Conservation (phyloP, 2,797 vertebrate species). For the Propithecus deckenii region DNA sequence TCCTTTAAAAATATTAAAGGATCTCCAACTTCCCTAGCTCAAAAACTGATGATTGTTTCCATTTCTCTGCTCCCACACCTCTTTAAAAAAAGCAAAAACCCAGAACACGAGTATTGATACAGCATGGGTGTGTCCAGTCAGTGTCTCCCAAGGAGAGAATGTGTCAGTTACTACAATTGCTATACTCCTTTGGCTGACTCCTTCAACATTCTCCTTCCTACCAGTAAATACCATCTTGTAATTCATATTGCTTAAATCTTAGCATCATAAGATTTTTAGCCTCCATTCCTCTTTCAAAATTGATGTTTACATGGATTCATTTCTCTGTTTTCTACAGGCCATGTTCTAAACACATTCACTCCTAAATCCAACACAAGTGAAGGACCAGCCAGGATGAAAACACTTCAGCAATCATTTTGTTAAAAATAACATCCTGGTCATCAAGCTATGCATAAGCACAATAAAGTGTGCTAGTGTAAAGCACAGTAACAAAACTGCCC, state of each 20-base stretch:
- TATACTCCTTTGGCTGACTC: neutral
- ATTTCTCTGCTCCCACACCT: constrained; percentile 49
- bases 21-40: constrained; percentile 25
- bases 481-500: constrained; percentile 84
- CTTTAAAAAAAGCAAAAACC: constrained; percentile 44
- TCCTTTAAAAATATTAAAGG: constrained; percentile 51
- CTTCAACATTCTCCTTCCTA: constrained; percentile 28
- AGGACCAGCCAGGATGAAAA: constrained; percentile 82
- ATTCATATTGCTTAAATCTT: neutral
- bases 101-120: constrained; percentile 34
- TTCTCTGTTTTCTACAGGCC: neutral
- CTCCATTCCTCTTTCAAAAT: constrained; percentile 26
- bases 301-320: constrained; percentile 12
- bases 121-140: neutral
- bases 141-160: constrained; percentile 3
- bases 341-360: constrained; percentile 73
- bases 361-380: constrained; percentile 78
- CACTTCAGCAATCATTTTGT: constrained; percentile 80
- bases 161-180: constrained; percentile 19
- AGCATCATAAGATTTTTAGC: neutral
- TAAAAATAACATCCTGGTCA: constrained; percentile 85
- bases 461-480: constrained; percentile 73
- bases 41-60: constrained; percentile 52
- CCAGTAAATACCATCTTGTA: neutral
- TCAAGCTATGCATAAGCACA: constrained; percentile 84